Evolutionary conservation across 2,888 invertebrate species (phyloP), one percentile per base, ranked within the genome.

Genomic region (Deilephila porcellus): DNA sequence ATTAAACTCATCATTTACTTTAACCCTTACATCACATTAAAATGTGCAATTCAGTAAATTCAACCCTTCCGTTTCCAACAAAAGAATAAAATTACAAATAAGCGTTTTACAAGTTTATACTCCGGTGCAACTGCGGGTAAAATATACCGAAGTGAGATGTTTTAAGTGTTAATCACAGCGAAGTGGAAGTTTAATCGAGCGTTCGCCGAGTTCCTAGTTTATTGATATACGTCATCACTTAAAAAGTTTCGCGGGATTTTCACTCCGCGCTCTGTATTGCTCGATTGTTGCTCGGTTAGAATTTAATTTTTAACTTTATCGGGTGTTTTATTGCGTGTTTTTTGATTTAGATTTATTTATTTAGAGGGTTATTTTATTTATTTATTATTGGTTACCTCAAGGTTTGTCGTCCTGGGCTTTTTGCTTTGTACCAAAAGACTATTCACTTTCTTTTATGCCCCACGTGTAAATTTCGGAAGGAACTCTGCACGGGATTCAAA

Each of bases 181-280:
- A 52, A 78, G 79, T 76, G 73, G 72, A 81, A 80, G 80, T 82
- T 80, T 76, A 77, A 81, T 80, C 77, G 77, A 76, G 75, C 75
- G 76, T 76, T 76, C 72, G 72, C 76, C 73, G 70, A 59, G 59
- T 37, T n/a, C 37, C 37, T 29, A 76, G 67, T 76, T 76, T 77
- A 77, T 75, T 73, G 73, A 75, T 77, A 75, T 77, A 74, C 74
- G 76, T 77, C 77, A 75, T 77, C 78, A 75, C 76, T 80, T 77
- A 70, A 71, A 19, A 77, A 80, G 73, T 78, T 78, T 29, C 17
- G 6, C 45, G 45, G 52, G 45, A 67, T 45, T 67, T 67, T 67
- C 52, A 45, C 52, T 52, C 52, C 52, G 14, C 32, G 34, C 59
- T 72, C 37, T 64, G 70, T 75, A 71, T 75, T 78, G 79, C 56